Percentiles rank a stretch among this genome's conserved stretches.
phyloP scores from a whole-genome alignment of 2,113 vertebrate genomes.

The Choloepus hoffmanni region DNA sequence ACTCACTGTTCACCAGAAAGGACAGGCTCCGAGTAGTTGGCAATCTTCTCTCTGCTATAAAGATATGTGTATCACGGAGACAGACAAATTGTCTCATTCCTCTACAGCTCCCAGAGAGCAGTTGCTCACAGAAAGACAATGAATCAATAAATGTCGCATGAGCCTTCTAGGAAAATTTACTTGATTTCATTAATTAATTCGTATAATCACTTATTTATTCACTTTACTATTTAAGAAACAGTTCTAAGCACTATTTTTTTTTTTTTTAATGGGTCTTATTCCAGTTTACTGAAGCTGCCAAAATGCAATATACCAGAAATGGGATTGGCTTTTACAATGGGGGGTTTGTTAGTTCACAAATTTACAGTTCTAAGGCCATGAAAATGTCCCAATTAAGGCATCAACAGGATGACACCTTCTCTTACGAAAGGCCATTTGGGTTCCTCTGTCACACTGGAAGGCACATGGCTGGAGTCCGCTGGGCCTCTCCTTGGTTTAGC shows the following conservation, averaged over 20 bases:
- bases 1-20: background rate
- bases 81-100: background rate
- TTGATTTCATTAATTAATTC: conserved; percentile 11
- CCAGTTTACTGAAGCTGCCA: too few relatives aligned
- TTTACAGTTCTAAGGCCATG: too few relatives aligned
- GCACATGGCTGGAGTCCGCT: too few relatives aligned
- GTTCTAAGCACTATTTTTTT: background rate
- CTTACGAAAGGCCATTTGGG: too few relatives aligned
- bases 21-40: background rate
- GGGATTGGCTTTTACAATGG: too few relatives aligned
- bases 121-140: background rate
- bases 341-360: too few relatives aligned
- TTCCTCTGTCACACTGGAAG: too few relatives aligned
- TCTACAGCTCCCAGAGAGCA: background rate
- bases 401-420: too few relatives aligned
- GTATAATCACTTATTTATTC: background rate
- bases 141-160: background rate
- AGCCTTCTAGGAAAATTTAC: conserved; percentile 3
- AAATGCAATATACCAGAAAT: too few relatives aligned
- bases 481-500: too few relatives aligned
- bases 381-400: too few relatives aligned
- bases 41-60: background rate
- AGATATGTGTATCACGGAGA: background rate
- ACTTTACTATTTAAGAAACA: background rate
- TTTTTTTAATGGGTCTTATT: too few relatives aligned